Conservation (phyloP, 2,888 invertebrate genomes). For the Nasonia oneida region DNA sequence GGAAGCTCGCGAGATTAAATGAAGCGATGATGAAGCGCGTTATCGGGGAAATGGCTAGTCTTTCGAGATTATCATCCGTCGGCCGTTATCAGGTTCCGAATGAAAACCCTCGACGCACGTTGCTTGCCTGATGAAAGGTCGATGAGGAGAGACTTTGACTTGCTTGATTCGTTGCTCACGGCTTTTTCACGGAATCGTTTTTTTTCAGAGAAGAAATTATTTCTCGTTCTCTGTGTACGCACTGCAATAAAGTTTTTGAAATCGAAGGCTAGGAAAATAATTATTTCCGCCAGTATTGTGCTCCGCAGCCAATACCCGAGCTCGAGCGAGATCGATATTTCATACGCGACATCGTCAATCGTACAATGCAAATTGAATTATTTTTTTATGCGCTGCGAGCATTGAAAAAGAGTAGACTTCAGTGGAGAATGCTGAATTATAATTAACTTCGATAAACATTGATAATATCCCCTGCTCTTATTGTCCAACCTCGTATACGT, state of each 20-base stretch:
- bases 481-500: neutral
- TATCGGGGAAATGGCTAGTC: constrained; percentile 56
- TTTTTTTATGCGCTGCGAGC: neutral
- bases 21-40: constrained; percentile 59
- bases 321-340: neutral
- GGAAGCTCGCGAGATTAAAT: constrained; percentile 47
- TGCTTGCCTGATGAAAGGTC: neutral
- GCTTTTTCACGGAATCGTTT: neutral
- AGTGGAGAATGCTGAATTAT: neutral
- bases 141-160: neutral
- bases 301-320: neutral
- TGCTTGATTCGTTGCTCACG: neutral
- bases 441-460: constrained; percentile 12
- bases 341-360: neutral
- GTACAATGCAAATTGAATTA: neutral
- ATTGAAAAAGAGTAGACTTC: neutral
- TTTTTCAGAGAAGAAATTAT: neutral
- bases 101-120: constrained; percentile 24
- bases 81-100: constrained; percentile 16
- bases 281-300: too few species aligned
- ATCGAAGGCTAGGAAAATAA: neutral
- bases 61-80: constrained; percentile 57
- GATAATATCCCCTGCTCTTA: neutral
- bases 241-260: neutral
- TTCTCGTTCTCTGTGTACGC: neutral